These are phyloP conservation scores for Prolemur simus DNA, from an alignment of 2,113 vertebrate species.

Conservation along the genomic window DNA sequence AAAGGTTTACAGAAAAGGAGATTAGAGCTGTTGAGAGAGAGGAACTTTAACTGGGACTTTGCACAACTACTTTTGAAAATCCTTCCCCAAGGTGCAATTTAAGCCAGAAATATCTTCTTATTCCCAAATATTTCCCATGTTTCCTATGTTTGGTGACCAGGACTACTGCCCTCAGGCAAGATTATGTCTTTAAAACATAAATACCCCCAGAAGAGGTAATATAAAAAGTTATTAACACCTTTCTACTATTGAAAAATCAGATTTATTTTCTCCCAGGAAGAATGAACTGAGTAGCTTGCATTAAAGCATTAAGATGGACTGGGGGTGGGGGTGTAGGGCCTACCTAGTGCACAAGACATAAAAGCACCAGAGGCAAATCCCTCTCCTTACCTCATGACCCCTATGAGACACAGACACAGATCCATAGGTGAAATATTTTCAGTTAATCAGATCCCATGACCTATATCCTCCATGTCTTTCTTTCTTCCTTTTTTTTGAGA, in stretches of 20 bases:
- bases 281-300: neutral
- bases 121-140: neutral
- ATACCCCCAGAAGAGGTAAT: neutral
- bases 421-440: neutral
- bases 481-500: neutral
- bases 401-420: neutral
- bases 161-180: neutral
- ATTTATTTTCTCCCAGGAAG: neutral
- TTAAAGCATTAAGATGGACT: neutral
- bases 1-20: slow-evolving; percentile 1
- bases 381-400: neutral
- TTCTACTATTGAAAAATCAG: slow-evolving; percentile 20
- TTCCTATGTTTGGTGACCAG: neutral
- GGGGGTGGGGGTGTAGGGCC: neutral
- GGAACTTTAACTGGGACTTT: neutral
- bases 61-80: slow-evolving; percentile 24
- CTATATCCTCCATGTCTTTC: neutral
- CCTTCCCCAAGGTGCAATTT: neutral
- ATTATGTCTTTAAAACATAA: slow-evolving; percentile 19
- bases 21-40: neutral
- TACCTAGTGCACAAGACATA: neutral
- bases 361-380: slow-evolving; percentile 7
- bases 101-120: neutral
- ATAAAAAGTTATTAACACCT: slow-evolving; percentile 13
- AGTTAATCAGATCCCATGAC: neutral